A percentile compares a stretch with the other conserved stretches of the same genome.
Evolutionary conservation across 35 echinoderm and acorn worm species (phyloP).

Genomic region (Amphiura filiformis): DNA sequence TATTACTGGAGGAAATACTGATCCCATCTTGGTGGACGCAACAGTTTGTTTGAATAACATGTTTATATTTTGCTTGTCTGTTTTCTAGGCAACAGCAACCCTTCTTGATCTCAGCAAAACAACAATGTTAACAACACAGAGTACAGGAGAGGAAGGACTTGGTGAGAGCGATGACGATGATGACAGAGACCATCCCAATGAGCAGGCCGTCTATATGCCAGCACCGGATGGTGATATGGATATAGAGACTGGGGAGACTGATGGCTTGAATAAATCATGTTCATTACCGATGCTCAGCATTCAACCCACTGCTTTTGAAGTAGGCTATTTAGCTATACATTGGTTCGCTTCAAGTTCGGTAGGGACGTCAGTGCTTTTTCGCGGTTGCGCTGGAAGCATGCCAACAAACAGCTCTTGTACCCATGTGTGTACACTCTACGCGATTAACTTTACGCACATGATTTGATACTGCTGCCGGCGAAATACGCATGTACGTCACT

Average conservation of each 20-base stretch:
- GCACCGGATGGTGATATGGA: conserved; percentile 3
- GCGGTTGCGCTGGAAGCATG: no score
- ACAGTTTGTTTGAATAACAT: no score
- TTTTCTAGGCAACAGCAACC: conserved; percentile 43
- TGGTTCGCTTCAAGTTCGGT: neutral
- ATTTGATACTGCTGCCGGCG: no score
- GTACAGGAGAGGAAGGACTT: neutral
- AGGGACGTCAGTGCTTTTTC: no score
- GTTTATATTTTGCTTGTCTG: neutral
- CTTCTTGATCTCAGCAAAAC: conserved; percentile 38
- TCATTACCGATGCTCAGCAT: conserved; percentile 18
- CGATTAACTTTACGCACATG: no score
- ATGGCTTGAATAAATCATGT: neutral
- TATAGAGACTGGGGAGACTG: neutral
- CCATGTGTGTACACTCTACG: no score
- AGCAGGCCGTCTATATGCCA: conserved; percentile 27
- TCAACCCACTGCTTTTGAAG: conserved; percentile 62
- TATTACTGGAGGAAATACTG: no score
- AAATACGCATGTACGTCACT: no score
- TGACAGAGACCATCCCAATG: neutral
- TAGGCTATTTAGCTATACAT: neutral
- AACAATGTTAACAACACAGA: neutral
- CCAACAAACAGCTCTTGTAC: no score
- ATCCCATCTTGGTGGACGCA: no score
- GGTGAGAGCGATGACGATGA: neutral